Evolutionary conservation across 2,113 vertebrate species (phyloP), one percentile per base, ranked within the genome.

Genomic region (Ivindomyrus marchei): DNA sequence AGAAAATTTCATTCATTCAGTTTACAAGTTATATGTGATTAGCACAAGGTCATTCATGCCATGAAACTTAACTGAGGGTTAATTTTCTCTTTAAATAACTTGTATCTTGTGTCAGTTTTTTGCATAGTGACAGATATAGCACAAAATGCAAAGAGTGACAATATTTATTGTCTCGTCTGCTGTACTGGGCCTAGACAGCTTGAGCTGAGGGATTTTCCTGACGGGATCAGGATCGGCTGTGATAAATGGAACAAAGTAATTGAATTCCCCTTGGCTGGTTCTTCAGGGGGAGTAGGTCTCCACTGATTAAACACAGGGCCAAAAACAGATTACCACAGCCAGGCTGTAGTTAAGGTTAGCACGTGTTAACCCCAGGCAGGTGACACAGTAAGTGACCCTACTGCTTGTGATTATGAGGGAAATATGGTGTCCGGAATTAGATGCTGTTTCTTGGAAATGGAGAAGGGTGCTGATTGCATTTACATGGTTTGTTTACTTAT

Each of bases 291-390:
- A 90, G 53, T 58, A 27, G 53, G 46, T 83, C 53, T 19, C 19
- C 19, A 24, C 83, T 90, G 83, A 86, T 90, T 62, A 90, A 90
- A 90, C 15, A 90, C 80, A 6, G 53, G 87, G 56, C 36, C 50
- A 45, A 13, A 52, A 42, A 27, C 49, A 56, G 89, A 89, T 56
- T 89, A 83, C 80, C 80, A 49, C 74, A 80, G 70, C 66, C 36
- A 89, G 47, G 47, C 53, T 86, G 42, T 86, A 62, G 46, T 90
- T 90, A 58, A 62, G 50, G 52, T 62, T 86, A 90, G 86, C 31
- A 66, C 39, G 50, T 50, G 15, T 84, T 50, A 52, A 58, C 83
- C 31, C 83, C 9, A 10, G 27, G 77, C 49, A 9, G 47, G 19
- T 86, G 84, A 56, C 13, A 45, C 17, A 39, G 49, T 52, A 53